Evolutionary conservation across 1,140 invertebrate species (phyloP), one percentile per base, ranked within the genome.

Genomic region (honey bee (Apis mellifera)): DNA sequence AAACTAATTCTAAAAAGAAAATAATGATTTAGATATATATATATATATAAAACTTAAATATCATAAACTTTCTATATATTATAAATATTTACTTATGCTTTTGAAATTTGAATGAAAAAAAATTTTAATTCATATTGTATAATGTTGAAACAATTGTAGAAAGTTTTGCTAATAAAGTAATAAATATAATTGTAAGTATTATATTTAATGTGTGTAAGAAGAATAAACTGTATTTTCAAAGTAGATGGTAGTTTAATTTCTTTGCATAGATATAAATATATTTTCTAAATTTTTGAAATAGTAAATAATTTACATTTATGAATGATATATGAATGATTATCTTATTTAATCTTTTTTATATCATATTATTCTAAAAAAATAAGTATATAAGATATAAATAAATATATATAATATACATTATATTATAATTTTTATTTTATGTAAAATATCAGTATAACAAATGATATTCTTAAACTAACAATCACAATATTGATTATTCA

Each of bases 401-500:
- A 32, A 32, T 32, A 32, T 32, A 32, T 2, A 7, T 42, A 42
- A 42, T 42, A 42, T 42, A 42, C 5, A 42, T 7, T 42, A 42
- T 0, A n/a, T 12, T 8, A 23, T 52, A 11, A 32, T 64, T 21
- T 66, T 54, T 21, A 0, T 8, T 26, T 13, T 7, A 21, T 32
- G 11, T 11, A 21, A 52, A 15, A 57, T 48, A 50, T 68, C n/a
- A n/a, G 5, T 42, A n/a, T 59, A 86, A 55, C n/a, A 76, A 66
- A 65, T n/a, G 12, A 26, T 64, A 72, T 26, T 83, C 54, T 23
- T 83, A 83, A 65, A n/a, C 9, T 81, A 59, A 52, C 2, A 57
- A 68, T 81, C 19, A 52, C 23, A 68, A 77, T 50, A 32, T 42
- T 42, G 4, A 83, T 86, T n/a, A n/a, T 86, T 83, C 84, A 86